Base-by-base conservation (phyloP, 2,113 vertebrate genomes). In the Sphaerodactylus townsendi region DNA sequence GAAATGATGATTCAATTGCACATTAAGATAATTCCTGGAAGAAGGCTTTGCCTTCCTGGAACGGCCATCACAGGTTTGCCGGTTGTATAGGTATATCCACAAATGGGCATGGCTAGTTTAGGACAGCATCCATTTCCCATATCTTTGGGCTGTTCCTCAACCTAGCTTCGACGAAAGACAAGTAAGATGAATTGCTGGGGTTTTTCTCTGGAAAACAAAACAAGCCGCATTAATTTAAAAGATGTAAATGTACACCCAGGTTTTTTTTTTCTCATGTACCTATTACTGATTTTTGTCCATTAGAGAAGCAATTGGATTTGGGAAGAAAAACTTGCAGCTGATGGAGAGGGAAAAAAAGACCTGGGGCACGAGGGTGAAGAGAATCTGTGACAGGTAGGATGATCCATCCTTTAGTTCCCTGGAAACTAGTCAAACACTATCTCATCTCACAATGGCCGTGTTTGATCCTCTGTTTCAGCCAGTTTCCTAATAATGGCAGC, bases 401-500 rank as follows among this genome's bases (percentile, higher is more conserved):
- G 93, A 95, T 95, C 93, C 92, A 94, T 96, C 95, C 95, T 97
- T 95, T 87, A 83, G 96, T 97, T 98, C 97, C 97, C 97, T 97
- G 97, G 97, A 97, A 97, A 96, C 97, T 94, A 96, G 96, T 97
- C 98, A 97, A 98, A 98, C 97, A 97, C 97, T 97, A 97, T 92
- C 96, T 96, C 96, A 96, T 98, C 96, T 97, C 96, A 96, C 96
- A 93, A 93, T 96, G 93, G 96, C 96, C 93, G 95, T 95, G 96
- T 98, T 96, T 97, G 96, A 97, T 96, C 95, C 96, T 97, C 92
- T 95, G 95, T 95, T 96, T 97, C 95, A 97, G 97, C 97, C 97
- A 96, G 96, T 94, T 95, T 97, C 96, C 96, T 98, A 98, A 98
- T 99, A 99, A 98, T 97, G 97, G 97, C 96, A 94, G 97, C 97